Percentiles rank a stretch among this genome's conserved stretches.
Conservation (phyloP, 2,888 invertebrate genomes). For the Cyclophora albipunctata region DNA sequence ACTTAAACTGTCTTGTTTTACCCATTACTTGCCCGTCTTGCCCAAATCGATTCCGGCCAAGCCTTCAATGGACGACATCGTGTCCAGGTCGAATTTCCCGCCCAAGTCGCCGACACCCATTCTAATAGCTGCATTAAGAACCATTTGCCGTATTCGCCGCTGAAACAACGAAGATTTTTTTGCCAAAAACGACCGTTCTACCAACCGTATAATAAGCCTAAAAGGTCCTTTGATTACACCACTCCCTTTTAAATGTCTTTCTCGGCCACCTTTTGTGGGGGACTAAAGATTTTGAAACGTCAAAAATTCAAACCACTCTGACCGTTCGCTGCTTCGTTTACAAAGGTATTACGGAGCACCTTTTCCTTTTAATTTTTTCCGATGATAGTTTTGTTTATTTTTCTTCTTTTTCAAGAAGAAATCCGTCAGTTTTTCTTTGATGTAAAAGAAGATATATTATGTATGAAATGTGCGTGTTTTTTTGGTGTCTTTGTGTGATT, state of each 20-base stretch:
- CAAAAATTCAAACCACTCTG: slow-evolving; percentile 39
- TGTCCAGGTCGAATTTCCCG: too few relatives aligned
- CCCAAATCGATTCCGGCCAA: too few relatives aligned
- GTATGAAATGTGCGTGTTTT: background rate
- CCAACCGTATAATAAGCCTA: slow-evolving; percentile 60
- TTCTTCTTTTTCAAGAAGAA: slow-evolving; percentile 4
- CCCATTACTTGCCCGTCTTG: too few relatives aligned
- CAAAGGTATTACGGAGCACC: slow-evolving; percentile 27
- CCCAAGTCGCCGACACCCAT: background rate
- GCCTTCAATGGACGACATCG: too few relatives aligned
- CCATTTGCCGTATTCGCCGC: slow-evolving; percentile 1
- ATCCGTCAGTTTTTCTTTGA: slow-evolving; percentile 9
- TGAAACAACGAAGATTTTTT: slow-evolving; percentile 29
- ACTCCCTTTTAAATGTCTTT: slow-evolving; percentile 49
- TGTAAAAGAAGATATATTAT: slow-evolving; percentile 1
- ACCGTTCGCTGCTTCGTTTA: slow-evolving; percentile 21
- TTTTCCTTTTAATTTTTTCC: slow-evolving; percentile 34
- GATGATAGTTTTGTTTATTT: slow-evolving; percentile 16
- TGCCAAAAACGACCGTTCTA: slow-evolving; percentile 15
- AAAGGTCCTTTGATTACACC: slow-evolving; percentile 57
- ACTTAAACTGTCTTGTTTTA: too few relatives aligned
- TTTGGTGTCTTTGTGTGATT: background rate
- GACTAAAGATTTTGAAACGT: slow-evolving; percentile 42
- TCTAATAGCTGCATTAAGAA: slow-evolving; percentile 11
- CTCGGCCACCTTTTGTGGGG: slow-evolving; percentile 50